These are phyloP conservation scores for Esox masquinongy DNA, from an alignment of 2,797 vertebrate genomes.

Conservation along the genomic window DNA sequence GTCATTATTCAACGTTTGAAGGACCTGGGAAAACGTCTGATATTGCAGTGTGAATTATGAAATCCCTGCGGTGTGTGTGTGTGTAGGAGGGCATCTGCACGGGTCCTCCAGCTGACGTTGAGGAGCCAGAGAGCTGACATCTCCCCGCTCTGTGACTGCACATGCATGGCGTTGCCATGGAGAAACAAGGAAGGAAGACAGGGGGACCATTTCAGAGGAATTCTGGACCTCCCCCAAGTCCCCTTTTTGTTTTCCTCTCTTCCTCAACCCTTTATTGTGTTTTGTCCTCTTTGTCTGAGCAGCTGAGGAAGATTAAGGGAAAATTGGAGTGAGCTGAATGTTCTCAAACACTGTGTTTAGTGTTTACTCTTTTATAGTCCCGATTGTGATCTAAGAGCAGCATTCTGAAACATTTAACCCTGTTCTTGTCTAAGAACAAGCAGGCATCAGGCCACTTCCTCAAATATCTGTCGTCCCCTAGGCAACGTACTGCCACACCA, in stretches of 20 bases:
- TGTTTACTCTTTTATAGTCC: constrained; percentile 46
- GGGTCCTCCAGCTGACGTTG: constrained; percentile 24
- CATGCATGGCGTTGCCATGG: constrained; percentile 6
- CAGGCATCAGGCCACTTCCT: constrained; percentile 58
- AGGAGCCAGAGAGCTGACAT: constrained; percentile 16
- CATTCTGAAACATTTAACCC: constrained; percentile 63
- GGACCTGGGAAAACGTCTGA: no score
- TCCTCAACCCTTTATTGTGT: constrained; percentile 67
- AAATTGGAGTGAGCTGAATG: constrained; percentile 71
- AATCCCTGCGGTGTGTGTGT: not conserved
- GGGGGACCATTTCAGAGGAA: not conserved
- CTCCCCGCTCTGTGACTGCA: not conserved
- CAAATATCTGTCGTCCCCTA: constrained; percentile 37
- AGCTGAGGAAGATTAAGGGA: constrained; percentile 72
- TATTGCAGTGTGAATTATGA: no score
- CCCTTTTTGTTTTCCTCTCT: constrained; percentile 66
- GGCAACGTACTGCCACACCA: constrained; percentile 48
- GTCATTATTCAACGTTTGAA: no score
- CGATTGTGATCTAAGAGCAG: constrained; percentile 56
- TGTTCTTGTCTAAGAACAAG: constrained; percentile 62
- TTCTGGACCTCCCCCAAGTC: constrained; percentile 57
- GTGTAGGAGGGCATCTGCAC: not conserved
- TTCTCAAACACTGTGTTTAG: constrained; percentile 43
- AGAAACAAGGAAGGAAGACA: not conserved
- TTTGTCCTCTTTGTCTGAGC: constrained; percentile 68